These are phyloP conservation scores for Thermophis baileyi DNA, from an alignment of 2,113 vertebrate species.

Conservation along the genomic window DNA sequence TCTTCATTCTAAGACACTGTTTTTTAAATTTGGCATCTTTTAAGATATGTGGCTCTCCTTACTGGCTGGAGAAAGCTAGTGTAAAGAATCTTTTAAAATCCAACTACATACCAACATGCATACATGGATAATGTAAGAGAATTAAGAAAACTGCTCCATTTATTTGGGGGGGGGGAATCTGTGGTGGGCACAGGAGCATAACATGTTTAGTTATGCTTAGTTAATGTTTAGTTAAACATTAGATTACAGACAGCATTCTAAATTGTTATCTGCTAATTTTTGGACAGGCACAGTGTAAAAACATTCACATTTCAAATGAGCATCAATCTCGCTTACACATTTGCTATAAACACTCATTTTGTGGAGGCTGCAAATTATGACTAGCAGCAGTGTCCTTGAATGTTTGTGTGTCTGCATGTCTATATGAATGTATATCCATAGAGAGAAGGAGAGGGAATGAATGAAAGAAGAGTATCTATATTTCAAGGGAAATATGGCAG, in stretches of 20 bases:
- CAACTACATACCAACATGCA: background rate
- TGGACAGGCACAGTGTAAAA: background rate
- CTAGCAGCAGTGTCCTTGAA: background rate
- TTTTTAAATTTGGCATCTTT: background rate
- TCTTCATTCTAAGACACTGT: background rate
- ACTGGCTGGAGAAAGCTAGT: background rate
- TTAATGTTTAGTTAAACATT: too few relatives aligned
- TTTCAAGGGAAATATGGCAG: conserved; percentile 24
- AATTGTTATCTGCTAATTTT: background rate
- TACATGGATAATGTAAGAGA: background rate
- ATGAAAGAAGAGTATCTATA: conserved; percentile 3
- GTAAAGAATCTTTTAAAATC: background rate
- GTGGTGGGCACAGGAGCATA: background rate
- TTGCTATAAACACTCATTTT: background rate
- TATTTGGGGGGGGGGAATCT: background rate
- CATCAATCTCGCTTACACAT: background rate
- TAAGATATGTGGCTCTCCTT: background rate
- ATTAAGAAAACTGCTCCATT: background rate
- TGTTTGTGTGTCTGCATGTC: background rate
- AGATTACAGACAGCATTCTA: background rate
- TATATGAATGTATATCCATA: background rate
- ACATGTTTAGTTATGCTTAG: background rate
- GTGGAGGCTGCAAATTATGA: background rate
- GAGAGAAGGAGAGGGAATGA: background rate
- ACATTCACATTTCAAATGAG: background rate